Evolutionary conservation across 2,888 invertebrate genomes (phyloP), one percentile per base, ranked within the genome.

Genomic region (Saturnia pavonia): DNA sequence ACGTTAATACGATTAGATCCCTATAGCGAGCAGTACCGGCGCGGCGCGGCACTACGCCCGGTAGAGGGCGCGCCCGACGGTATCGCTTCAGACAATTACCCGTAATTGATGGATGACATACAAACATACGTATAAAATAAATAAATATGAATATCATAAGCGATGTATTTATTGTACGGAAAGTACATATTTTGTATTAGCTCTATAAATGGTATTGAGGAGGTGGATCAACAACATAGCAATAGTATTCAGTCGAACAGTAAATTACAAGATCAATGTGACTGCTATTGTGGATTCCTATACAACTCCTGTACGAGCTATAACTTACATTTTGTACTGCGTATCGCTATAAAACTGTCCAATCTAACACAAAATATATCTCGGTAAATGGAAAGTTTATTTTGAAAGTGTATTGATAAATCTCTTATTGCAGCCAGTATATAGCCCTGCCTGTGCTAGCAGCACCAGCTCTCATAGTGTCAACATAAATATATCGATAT

Each of bases 291-390:
- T 43, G 43, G 43, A 43, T 43, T 43, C 14, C 9, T 43, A 43
- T 14, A 43, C 1, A 43, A 43, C 8, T 43, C 43, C 43, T 43
- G 1, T 43, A 43, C 43, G 9, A 43, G 43, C 9, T 14, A 12
- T 43, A 43, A 51, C 48, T 60, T 27, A 25, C 57, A 27, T 25
- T 27, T 1, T 6, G 25, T 14, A 27, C 14, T 3, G 0, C 25
- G 25, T 19, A 16, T 19, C 14, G 65, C 40, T 40, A 40, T 65
- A 65, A 65, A 65, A 40, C 65, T 65, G 40, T 40, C 65, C 65
- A 65, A 65, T 65, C 22, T n/a, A 65, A 65, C 65, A 14, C 63
- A 34, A n/a, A 65, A 65, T 65, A 65, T n/a, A 22, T 65, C 65
- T 40, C 19, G 19, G 34, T 40, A 65, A 65, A 65, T 40, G 19